Conservation (phyloP, 2,113 vertebrate species). For the Ailurus styani region DNA sequence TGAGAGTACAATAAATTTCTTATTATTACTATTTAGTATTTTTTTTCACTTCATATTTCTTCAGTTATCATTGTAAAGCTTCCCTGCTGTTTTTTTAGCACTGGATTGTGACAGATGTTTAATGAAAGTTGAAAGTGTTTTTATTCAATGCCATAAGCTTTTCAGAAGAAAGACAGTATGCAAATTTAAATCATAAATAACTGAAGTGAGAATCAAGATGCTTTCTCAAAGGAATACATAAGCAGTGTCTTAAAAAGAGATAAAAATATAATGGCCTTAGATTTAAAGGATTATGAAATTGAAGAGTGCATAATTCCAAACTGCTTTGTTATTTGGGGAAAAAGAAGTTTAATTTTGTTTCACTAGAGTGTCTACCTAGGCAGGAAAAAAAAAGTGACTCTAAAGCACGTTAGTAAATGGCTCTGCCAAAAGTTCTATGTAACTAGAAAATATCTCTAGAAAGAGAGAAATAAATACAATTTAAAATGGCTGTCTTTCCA, state of each 20-base stretch:
- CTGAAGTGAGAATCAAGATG: constrained; percentile 63
- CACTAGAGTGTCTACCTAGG: neutral
- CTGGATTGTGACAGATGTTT: constrained; percentile 71
- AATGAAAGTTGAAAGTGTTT: constrained; percentile 72
- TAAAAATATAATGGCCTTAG: constrained; percentile 59
- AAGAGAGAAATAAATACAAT: neutral
- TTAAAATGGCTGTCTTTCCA: neutral
- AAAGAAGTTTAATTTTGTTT: constrained; percentile 44
- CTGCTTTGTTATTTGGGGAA: constrained; percentile 39
- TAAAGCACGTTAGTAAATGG: constrained; percentile 36
- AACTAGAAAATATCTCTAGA: constrained; percentile 12
- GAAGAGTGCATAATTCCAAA: constrained; percentile 51
- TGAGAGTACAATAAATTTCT: constrained; percentile 29
- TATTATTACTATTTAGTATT: constrained; percentile 49
- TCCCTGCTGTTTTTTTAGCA: constrained; percentile 36
- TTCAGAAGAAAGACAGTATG: constrained; percentile 67
- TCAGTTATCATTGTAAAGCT: constrained; percentile 48
- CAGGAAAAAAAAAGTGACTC: neutral
- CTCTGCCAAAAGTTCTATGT: neutral
- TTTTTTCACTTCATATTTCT: constrained; percentile 43
- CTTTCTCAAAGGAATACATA: constrained; percentile 70
- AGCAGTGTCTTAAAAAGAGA: constrained; percentile 62
- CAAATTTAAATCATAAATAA: constrained; percentile 76
- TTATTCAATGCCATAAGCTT: constrained; percentile 68
- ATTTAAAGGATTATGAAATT: constrained; percentile 64